Evolutionary conservation across 2,888 invertebrate species (phyloP), one percentile per base, ranked within the genome.

Genomic region (Trichogramma dendrolimi): DNA sequence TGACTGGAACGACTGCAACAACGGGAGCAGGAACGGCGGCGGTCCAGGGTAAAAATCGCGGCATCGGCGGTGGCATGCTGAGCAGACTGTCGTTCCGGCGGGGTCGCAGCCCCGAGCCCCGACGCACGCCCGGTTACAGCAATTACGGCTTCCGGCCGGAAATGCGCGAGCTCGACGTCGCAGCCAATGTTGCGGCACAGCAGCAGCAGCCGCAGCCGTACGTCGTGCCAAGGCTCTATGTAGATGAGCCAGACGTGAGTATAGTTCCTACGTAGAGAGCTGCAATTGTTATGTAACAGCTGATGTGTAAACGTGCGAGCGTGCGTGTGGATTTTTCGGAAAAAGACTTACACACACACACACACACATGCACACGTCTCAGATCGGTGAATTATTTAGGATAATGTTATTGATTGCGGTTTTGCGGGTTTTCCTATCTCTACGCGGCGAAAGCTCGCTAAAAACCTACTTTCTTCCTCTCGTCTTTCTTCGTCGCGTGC

Each of bases 61-160:
- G 14, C 1, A 2, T 1, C 2, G 14, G 14, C 2, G 14, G 14
- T 14, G 14, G 14, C 42, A 48, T 42, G 27, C 46, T 14, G 47
- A 57, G 54, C 40, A 59, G 63, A 41, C 46, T 43, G n/a, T 48
- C 64, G 7, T 10, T 59, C n/a, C 57, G 60, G 4, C 61, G 48
- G 4, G 58, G 60, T 14, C 62, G 64, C 54, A 67, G 62, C 38
- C 57, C 67, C 4, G 72, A 75, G 61, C 67, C 70, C 2, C 62
- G 67, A 8, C 68, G 70, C 55, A 67, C 67, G 1, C 69, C 72
- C 1, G 72, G 71, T 54, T 77, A 76, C 68, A 74, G 70, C 63
- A 78, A 78, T 70, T 76, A 75, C 56, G 76, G 72, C 42, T 78
- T 73, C 60, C 71, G 72, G 52, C 64, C 75, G 51, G 78, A 79